Percentiles rank a stretch among this genome's conserved stretches.
Conservation (phyloP, 2,888 invertebrate genomes). For the Chironomus riparius region DNA sequence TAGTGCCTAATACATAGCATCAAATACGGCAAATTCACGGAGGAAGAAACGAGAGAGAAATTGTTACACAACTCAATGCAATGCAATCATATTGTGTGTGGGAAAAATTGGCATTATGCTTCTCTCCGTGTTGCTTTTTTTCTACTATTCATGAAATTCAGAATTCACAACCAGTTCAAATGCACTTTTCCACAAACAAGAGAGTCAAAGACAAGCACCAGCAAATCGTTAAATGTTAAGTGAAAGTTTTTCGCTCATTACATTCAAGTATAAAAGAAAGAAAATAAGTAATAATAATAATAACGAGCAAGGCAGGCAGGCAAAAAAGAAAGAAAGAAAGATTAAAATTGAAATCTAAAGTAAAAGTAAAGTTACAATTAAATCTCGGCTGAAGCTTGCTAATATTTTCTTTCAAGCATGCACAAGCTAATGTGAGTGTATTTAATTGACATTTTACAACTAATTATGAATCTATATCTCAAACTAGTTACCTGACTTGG, state of each 20-base stretch:
- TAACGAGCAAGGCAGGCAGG: slow-evolving; percentile 23
- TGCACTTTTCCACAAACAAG: background rate
- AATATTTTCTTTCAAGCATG: background rate
- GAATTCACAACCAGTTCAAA: slow-evolving; percentile 1
- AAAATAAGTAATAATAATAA: slow-evolving; percentile 19
- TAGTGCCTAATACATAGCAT: too few species aligned
- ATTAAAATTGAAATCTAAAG: slow-evolving; percentile 23
- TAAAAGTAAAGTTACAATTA: slow-evolving; percentile 27
- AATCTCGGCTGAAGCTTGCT: slow-evolving; percentile 14
- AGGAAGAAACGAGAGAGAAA: background rate
- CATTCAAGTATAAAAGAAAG: background rate
- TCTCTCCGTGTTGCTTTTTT: background rate
- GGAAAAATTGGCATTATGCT: slow-evolving; percentile 22
- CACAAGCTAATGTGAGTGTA: background rate
- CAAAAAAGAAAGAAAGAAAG: slow-evolving; percentile 11
- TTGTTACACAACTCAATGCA: background rate
- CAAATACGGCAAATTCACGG: too few species aligned
- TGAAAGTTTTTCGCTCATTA: slow-evolving; percentile 25
- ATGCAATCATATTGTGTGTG: background rate
- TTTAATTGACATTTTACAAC: too few species aligned
- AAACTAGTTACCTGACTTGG: slow-evolving; percentile 48
- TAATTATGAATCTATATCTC: too few species aligned
- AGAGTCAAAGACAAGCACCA: slow-evolving; percentile 3
- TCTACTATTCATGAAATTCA: background rate
- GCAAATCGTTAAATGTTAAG: slow-evolving; percentile 27